Base-by-base conservation (phyloP, 1,140 invertebrate species). In the Lasioglossum albipes region DNA sequence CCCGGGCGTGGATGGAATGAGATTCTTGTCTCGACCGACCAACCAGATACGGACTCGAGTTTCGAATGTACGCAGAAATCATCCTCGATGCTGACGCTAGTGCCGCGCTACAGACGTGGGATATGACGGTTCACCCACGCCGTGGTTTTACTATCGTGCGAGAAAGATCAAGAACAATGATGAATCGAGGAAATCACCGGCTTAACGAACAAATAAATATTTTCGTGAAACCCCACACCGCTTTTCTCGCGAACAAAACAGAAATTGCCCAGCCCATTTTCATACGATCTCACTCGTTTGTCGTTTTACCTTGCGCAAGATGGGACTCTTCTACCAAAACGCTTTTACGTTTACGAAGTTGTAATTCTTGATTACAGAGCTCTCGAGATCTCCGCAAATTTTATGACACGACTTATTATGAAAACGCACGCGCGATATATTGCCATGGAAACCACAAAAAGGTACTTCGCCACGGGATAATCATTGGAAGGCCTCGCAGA, bases 61-160 rank as follows among this genome's bases (percentile, higher is more conserved):
- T 86, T 86, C 85, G 85, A 83, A 86, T 52, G 62, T 86, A 79
- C 76, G 70, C 69, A 59, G 73, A 83, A 80, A 86, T 57, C 79
- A 86, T 85, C 62, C 16, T 36, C 68, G 18, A 45, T 66, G 64
- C 57, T 65, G 64, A 45, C 54, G 54, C 36, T 81, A 81, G 75
- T 36, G 36, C 74, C 54, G 61, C 22, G 62, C 20, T 36, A 45
- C 42, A 42, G 52, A 57, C 22, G 64, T 22, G 72, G 27, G 49
- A 67, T 68, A 61, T 7, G 2, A n/a, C 16, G 5, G 12, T 13
- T 22, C 70, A 36, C 77, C 77, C 49, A 79, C 77, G 70, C 49
- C 10, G 57, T 36, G 2, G 9, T 52, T 2, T 9, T 41, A 22
- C 5, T 27, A n/a, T 62, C 9, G 5, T 41, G 18, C 22, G 20